These are phyloP conservation scores for Papilio polyxenes DNA, from an alignment of 1,140 invertebrate genomes.

Conservation along the genomic window DNA sequence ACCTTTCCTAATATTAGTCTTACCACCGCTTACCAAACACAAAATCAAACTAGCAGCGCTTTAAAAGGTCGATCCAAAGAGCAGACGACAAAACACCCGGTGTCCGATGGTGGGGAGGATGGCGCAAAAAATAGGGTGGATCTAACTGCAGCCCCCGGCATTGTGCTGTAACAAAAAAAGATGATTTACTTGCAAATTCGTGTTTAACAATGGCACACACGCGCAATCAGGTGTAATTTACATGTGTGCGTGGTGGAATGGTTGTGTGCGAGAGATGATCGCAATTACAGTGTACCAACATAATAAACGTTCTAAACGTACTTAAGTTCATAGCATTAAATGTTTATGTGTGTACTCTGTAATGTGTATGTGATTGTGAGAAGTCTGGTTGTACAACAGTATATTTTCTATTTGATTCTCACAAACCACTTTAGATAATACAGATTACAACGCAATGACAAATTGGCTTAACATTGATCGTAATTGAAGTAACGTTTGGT, in stretches of 20 bases:
- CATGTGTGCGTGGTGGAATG: slow-evolving; percentile 18
- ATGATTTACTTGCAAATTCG: slow-evolving; percentile 69
- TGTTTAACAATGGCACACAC: slow-evolving; percentile 36
- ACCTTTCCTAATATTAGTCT: background rate
- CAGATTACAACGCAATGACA: background rate
- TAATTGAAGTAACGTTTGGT: slow-evolving; percentile 18
- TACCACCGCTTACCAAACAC: slow-evolving; percentile 18
- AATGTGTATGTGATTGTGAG: background rate
- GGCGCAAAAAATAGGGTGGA: slow-evolving; percentile 68
- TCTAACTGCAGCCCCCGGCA: slow-evolving; percentile 47
- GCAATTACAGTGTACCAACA: slow-evolving; percentile 1
- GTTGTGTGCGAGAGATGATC: background rate
- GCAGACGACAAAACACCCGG: slow-evolving; percentile 27
- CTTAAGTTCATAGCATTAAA: background rate
- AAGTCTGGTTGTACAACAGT: background rate
- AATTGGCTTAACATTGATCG: background rate
- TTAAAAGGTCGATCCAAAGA: slow-evolving; percentile 22
- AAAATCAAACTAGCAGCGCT: slow-evolving; percentile 18
- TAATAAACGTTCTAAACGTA: background rate
- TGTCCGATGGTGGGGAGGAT: slow-evolving; percentile 49
- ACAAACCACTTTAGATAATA: slow-evolving; percentile 29
- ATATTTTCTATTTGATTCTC: slow-evolving; percentile 1
- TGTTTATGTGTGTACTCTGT: background rate
- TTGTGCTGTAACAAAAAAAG: slow-evolving; percentile 68
- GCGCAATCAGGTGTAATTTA: slow-evolving; percentile 1